Conservation (phyloP, 2,888 invertebrate genomes). For the Lacanobia wlatinum region DNA sequence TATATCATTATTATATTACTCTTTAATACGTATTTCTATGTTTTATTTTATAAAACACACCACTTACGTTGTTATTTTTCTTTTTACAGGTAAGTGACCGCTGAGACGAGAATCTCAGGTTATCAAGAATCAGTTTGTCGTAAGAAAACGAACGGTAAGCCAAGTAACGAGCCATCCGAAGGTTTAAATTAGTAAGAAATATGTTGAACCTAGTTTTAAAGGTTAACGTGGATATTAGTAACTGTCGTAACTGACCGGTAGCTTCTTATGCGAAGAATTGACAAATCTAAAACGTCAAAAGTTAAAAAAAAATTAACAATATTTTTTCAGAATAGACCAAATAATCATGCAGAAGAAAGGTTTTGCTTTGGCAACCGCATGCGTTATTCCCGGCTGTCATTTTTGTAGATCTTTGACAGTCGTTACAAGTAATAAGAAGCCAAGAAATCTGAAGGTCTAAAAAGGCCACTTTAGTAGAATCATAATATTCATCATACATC, state of each 20-base stretch:
- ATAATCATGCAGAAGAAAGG: background rate
- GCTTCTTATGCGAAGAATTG: background rate
- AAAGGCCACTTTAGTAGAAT: too few species aligned
- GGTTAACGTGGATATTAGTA: slow-evolving; percentile 5
- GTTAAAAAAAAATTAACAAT: background rate
- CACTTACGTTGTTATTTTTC: slow-evolving; percentile 24
- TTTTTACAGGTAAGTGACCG: slow-evolving; percentile 57
- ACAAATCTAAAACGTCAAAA: background rate
- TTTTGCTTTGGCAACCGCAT: too few species aligned
- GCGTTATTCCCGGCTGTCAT: too few species aligned
- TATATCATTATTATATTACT: slow-evolving; percentile 25
- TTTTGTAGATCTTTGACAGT: too few species aligned
- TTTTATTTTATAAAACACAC: slow-evolving; percentile 2
- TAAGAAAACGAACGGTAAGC: slow-evolving; percentile 24
- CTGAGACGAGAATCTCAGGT: background rate
- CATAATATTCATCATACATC: too few species aligned
- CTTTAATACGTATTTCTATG: background rate
- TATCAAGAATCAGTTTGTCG: background rate
- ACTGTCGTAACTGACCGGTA: background rate
- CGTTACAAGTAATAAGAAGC: too few species aligned
- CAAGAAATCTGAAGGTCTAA: too few species aligned
- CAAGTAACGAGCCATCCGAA: background rate
- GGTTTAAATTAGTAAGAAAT: background rate
- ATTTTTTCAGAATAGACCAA: background rate
- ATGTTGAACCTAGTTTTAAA: slow-evolving; percentile 21